phyloP scores from a whole-genome alignment of 2,888 invertebrate genomes.

The Dendrolimus houi region DNA sequence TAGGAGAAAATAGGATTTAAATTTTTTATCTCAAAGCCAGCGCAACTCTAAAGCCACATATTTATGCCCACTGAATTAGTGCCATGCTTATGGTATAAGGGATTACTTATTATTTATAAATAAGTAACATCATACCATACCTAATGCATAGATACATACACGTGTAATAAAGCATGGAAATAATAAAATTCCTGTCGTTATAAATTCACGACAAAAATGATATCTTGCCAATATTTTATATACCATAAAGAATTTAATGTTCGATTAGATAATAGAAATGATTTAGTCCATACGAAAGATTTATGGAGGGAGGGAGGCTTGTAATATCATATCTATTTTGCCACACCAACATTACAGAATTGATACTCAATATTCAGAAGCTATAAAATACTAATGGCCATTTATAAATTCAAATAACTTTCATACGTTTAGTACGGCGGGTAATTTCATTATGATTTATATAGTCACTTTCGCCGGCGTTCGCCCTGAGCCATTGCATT shows the following conservation, averaged over 20 bases:
- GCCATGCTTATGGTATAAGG: no score
- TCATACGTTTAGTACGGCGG: slow-evolving; percentile 10
- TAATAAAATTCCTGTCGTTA: slow-evolving; percentile 19
- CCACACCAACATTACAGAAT: slow-evolving; percentile 12
- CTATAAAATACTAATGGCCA: slow-evolving; percentile 4
- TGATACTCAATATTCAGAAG: slow-evolving; percentile 14
- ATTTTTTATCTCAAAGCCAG: no score
- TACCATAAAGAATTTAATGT: slow-evolving; percentile 28
- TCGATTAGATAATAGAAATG: slow-evolving; percentile 28
- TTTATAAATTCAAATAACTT: slow-evolving; percentile 10
- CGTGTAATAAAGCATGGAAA: slow-evolving; percentile 7
- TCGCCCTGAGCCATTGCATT: slow-evolving; percentile 2
- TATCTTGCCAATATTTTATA: slow-evolving; percentile 28
- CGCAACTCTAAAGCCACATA: no score
- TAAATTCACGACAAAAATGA: slow-evolving; percentile 23
- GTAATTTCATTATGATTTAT: slow-evolving; percentile 16
- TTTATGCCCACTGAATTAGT: no score
- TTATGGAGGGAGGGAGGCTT: slow-evolving; percentile 19
- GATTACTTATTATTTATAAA: no score
- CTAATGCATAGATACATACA: no score
- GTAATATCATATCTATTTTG: slow-evolving; percentile 16
- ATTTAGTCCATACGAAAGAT: slow-evolving; percentile 26
- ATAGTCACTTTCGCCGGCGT: background rate
- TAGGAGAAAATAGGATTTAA: no score
- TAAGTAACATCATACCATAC: no score